A percentile compares a stretch with the other conserved stretches of the same genome.
Conservation (phyloP, 2,797 vertebrate genomes). For the Enteromius thamalakanensis region DNA sequence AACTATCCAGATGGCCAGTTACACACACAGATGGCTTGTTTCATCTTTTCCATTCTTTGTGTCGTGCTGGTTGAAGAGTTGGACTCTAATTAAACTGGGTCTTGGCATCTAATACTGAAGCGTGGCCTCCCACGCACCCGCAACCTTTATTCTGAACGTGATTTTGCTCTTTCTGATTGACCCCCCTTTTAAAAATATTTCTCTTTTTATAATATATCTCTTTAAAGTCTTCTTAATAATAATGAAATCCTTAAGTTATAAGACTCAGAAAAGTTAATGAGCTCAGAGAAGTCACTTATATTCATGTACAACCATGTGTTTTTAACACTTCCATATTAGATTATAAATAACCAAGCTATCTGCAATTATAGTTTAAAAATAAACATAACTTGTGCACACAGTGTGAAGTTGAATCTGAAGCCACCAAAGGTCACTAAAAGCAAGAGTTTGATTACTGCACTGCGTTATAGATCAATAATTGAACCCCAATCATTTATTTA, state of each 20-base stretch:
- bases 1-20: constrained; percentile 58
- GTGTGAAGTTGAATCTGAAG: neutral
- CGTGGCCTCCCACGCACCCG: constrained; percentile 6
- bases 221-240: neutral
- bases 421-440: constrained; percentile 21
- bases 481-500: constrained; percentile 39
- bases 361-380: constrained; percentile 5
- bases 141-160: constrained; percentile 14
- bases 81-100: constrained; percentile 50
- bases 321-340: constrained; percentile 3
- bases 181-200: constrained; percentile 2
- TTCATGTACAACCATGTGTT: constrained; percentile 1
- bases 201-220: neutral
- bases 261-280: neutral
- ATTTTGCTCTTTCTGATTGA: constrained; percentile 20
- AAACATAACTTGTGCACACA: neutral
- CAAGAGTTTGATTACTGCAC: constrained; percentile 11
- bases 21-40: constrained; percentile 58
- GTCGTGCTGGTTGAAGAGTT: constrained; percentile 49
- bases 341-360: constrained; percentile 5
- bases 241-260: neutral
- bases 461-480: constrained; percentile 24
- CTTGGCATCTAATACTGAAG: constrained; percentile 31
- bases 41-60: constrained; percentile 48
- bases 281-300: neutral